phyloP scores from a whole-genome alignment of 2,888 invertebrate species.

The Saturnia japonica region DNA sequence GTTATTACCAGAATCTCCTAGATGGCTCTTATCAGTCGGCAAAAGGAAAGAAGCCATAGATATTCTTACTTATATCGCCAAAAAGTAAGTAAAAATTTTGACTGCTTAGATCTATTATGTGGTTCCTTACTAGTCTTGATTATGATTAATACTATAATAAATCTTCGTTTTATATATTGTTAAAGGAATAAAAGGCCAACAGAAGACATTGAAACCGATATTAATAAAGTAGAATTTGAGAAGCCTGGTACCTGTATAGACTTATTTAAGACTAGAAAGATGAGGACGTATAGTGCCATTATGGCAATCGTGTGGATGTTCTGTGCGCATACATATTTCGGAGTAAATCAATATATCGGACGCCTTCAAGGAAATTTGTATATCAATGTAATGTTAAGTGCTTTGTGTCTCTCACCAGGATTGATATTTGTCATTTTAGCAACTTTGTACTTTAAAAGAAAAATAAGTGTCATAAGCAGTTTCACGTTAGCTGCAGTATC shows the following conservation, averaged over 20 bases:
- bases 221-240: constrained; percentile 61
- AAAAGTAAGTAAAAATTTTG: constrained; percentile 45
- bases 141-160: not conserved
- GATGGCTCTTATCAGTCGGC: constrained; percentile 88
- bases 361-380: constrained; percentile 89
- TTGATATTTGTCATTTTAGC: constrained; percentile 56
- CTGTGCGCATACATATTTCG: constrained; percentile 91
- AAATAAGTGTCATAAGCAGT: constrained; percentile 53
- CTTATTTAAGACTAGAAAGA: constrained; percentile 85
- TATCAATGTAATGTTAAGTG: constrained; percentile 89
- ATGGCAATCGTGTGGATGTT: constrained; percentile 89
- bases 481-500: constrained; percentile 58
- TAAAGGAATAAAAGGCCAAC: constrained; percentile 70
- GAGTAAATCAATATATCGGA: constrained; percentile 90
- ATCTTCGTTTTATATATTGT: constrained; percentile 25
- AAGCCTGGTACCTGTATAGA: constrained; percentile 68
- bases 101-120: not conserved
- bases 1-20: constrained; percentile 89
- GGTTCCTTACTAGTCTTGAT: not conserved
- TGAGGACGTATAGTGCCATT: constrained; percentile 85
- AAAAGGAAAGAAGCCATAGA: constrained; percentile 82
- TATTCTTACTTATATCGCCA: constrained; percentile 84
- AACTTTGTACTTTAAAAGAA: constrained; percentile 58
- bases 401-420: constrained; percentile 55
- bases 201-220: constrained; percentile 54